These are phyloP conservation scores for Acronicta leporina DNA, from an alignment of 2,888 invertebrate species.

Conservation along the genomic window DNA sequence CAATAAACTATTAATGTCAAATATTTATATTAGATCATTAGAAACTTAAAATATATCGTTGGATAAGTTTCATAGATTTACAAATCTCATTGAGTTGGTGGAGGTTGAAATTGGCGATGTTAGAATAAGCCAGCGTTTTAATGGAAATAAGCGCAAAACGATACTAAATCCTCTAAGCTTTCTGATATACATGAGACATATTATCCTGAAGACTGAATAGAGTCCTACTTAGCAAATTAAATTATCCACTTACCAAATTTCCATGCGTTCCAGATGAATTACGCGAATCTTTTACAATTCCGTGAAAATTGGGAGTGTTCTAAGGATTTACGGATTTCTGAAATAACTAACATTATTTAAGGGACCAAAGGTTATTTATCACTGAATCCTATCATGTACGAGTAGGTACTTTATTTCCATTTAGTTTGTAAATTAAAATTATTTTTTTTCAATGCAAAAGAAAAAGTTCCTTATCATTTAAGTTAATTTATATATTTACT, in stretches of 20 bases:
- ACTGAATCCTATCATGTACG: no score
- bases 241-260: constrained; percentile 1
- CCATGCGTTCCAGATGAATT: neutral
- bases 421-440: no score
- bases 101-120: neutral
- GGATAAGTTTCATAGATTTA: no score
- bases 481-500: no score
- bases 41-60: no score
- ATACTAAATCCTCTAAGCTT: neutral
- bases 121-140: neutral
- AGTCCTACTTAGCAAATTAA: neutral
- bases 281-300: neutral
- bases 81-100: neutral
- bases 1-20: no score
- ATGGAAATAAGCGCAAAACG: constrained; percentile 2
- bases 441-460: no score
- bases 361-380: no score
- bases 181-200: neutral
- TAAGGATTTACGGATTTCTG: neutral
- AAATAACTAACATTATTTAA: neutral
- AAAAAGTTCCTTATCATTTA: no score
- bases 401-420: no score
- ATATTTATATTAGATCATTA: no score
- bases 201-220: neutral
- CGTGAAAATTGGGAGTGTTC: neutral